phyloP scores from a whole-genome alignment of 2,888 invertebrate genomes.

The Coremacera marginata region DNA sequence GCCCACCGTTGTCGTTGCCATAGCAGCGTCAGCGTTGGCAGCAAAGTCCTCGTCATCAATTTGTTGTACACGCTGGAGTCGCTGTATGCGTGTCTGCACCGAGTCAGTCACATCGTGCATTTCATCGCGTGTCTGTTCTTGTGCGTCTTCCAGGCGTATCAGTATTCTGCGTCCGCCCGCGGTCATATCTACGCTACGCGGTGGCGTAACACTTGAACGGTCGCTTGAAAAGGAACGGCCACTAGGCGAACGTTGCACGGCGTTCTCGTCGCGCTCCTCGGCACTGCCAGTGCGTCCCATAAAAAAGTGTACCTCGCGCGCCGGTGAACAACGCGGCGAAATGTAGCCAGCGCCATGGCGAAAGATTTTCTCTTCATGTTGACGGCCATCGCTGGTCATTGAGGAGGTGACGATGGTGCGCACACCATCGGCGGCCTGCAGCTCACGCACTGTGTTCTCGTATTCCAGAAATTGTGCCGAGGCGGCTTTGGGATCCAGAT shows the following conservation, averaged over 20 bases:
- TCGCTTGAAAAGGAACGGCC: conserved; percentile 58
- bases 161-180: conserved; percentile 63
- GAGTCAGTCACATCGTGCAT: conserved; percentile 59
- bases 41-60: conserved; percentile 20
- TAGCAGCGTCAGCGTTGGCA: conserved; percentile 47
- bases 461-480: conserved; percentile 79
- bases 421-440: conserved; percentile 67
- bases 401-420: conserved; percentile 67
- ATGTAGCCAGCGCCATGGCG: conserved; percentile 64
- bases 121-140: conserved; percentile 46
- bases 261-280: conserved; percentile 40
- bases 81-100: conserved; percentile 55
- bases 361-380: conserved; percentile 63
- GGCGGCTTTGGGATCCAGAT: conserved; percentile 74
- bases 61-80: conserved; percentile 45
- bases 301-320: conserved; percentile 69
- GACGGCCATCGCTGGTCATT: conserved; percentile 61
- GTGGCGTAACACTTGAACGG: conserved; percentile 60
- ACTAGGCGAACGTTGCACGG: conserved; percentile 53
- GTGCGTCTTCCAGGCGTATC: conserved; percentile 62
- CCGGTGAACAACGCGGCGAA: conserved; percentile 58
- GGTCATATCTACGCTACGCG: conserved; percentile 61
- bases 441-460: conserved; percentile 76
- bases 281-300: conserved; percentile 70
- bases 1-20: conserved; percentile 56